These are phyloP conservation scores for Gymnoscelis rufifasciata DNA, from an alignment of 2,888 invertebrate genomes.

Conservation along the genomic window DNA sequence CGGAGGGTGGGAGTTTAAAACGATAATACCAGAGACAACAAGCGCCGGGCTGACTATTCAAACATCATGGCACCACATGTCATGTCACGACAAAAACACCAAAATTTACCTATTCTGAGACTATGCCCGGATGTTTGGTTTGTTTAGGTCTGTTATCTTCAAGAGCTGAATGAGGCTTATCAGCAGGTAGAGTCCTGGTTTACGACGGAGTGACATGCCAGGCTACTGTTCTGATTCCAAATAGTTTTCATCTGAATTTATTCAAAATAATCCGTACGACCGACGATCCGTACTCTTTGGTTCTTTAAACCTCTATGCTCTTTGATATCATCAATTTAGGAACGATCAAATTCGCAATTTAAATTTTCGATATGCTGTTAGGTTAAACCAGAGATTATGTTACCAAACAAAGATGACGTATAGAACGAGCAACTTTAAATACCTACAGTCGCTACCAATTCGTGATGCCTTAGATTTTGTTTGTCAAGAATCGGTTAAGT, in stretches of 20 bases:
- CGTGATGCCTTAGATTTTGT: slow-evolving; percentile 79
- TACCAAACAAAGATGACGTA: slow-evolving; percentile 32
- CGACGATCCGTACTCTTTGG: no score
- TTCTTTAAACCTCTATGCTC: no score
- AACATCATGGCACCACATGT: slow-evolving; percentile 44
- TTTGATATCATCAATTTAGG: no score
- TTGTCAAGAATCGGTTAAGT: slow-evolving; percentile 80
- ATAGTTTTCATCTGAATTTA: not conserved
- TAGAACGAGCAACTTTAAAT: slow-evolving; percentile 60
- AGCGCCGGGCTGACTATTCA: slow-evolving; percentile 12
- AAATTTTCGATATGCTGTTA: no score
- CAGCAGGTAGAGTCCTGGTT: slow-evolving; percentile 55
- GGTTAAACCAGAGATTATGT: not conserved
- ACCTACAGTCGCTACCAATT: slow-evolving; percentile 63
- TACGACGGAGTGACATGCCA: slow-evolving; percentile 41
- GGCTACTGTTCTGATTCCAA: slow-evolving; percentile 50
- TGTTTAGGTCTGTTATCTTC: slow-evolving; percentile 62
- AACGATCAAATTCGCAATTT: no score
- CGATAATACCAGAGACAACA: slow-evolving; percentile 14
- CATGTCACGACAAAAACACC: slow-evolving; percentile 41
- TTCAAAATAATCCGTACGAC: no score
- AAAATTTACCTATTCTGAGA: slow-evolving; percentile 40
- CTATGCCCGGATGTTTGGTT: slow-evolving; percentile 60
- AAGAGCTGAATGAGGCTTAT: slow-evolving; percentile 61
- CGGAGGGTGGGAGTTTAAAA: no score